Evolutionary conservation across 1,140 invertebrate species (phyloP).

Genomic region (Lepidurus arcticus): DNA sequence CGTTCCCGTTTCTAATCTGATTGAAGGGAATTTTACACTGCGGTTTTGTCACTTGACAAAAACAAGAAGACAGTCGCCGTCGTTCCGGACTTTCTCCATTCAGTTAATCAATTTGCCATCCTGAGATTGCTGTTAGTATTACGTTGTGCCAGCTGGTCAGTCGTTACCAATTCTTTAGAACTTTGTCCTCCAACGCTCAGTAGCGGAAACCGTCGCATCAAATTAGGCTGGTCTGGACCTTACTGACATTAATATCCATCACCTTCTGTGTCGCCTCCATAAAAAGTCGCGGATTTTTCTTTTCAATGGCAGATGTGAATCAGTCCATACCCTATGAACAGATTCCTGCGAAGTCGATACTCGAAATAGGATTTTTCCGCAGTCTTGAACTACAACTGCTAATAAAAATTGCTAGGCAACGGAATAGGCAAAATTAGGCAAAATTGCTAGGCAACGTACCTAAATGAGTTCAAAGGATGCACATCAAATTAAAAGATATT

Average conservation of each 20-base stretch:
- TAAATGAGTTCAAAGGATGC: too few species aligned
- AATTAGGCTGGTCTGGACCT: background rate
- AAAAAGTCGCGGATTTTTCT: background rate
- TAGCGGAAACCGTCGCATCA: background rate
- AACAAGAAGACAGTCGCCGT: background rate
- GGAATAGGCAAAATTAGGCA: too few species aligned
- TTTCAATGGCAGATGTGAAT: background rate
- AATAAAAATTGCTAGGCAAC: too few species aligned
- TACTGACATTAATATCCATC: constrained; percentile 1
- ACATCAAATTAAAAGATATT: too few species aligned
- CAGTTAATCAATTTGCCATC: background rate
- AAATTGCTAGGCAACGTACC: too few species aligned
- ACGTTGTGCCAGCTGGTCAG: background rate
- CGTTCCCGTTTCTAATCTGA: too few species aligned
- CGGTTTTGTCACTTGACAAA: too few species aligned
- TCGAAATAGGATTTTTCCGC: too few species aligned
- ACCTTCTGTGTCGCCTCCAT: background rate
- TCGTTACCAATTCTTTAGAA: background rate
- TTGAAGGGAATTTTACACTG: too few species aligned
- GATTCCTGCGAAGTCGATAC: too few species aligned
- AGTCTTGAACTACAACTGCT: too few species aligned
- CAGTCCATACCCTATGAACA: background rate
- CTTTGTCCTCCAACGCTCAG: background rate
- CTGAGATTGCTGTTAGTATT: background rate
- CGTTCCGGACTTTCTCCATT: background rate